Evolutionary conservation across 2,113 vertebrate species (phyloP), one percentile per base, ranked within the genome.

Genomic region (Gadus macrocephalus): DNA sequence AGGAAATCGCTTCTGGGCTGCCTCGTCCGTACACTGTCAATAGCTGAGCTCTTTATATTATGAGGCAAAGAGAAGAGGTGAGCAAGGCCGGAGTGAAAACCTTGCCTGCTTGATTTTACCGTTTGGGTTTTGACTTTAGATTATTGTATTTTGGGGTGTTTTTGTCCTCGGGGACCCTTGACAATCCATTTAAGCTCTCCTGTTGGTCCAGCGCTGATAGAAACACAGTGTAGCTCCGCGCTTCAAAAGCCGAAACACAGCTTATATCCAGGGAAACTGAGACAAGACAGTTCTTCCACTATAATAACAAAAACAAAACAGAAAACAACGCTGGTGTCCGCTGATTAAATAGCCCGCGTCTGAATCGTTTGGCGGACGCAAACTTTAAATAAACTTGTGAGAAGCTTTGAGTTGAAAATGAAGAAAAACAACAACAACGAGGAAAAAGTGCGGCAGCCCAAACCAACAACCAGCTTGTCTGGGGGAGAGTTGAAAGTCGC

Each of bases 401-500:
- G 5, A 56, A 74, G 81, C 82, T 88, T 88, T 84, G 85, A 86
- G 9, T 49, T 49, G 1, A 49, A 49, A 49, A 49, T 49, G 9
- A 12, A 49, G 8, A 49, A 49, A 9, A 49, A 9, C 42, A 14
- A 49, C 42, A 49, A 49, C 42, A 49, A 11, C 3, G 11, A 49
- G 79, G 72, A 81, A 70, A 81, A 83, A 71, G 74, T 64, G 76
- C 67, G 64, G 35, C 67, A 62, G 35, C 87, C 78, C 81, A 75
- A 80, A 73, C 67, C 69, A 25, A 65, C 38, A 60, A 76, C 64
- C 77, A 75, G 69, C 82, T 60, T 62, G 60, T 81, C 78, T 84
- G 83, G 78, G 73, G 83, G 83, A 75, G 78, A 66, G 35, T 63
- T 77, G 64, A 71, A 84, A 85, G 85, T 87, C 82, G 73, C 80